Conservation (phyloP, 2,113 vertebrate genomes). For the Notechis scutatus region DNA sequence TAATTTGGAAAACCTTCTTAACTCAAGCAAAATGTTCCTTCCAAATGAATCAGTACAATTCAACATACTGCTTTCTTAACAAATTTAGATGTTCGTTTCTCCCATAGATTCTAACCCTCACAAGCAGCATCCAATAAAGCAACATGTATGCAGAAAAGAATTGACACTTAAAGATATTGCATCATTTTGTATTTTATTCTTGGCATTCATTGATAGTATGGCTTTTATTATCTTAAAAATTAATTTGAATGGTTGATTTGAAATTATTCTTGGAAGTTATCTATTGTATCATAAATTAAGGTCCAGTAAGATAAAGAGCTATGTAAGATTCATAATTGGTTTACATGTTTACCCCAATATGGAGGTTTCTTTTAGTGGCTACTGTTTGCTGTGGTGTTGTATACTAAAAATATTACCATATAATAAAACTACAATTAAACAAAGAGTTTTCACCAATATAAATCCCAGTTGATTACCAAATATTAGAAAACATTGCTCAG, state of each 20-base stretch:
- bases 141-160: background rate
- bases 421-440: background rate
- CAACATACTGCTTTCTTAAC: background rate
- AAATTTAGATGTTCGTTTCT: background rate
- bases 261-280: background rate
- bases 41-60: too few relatives aligned
- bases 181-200: background rate
- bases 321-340: background rate
- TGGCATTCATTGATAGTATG: background rate
- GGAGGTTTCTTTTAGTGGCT: background rate
- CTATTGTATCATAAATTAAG: background rate
- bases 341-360: background rate
- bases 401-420: background rate
- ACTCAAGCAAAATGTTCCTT: background rate
- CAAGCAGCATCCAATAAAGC: background rate
- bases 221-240: background rate
- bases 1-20: background rate
- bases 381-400: background rate
- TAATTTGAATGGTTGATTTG: background rate
- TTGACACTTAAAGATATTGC: background rate
- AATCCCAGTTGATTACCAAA: background rate
- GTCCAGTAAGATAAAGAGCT: background rate
- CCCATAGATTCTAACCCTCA: background rate
- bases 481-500: background rate
- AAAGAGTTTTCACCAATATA: background rate